Conservation (phyloP, 30 jellyfish, hydroid and myxozoan genomes). For the Cassiopea andromeda region DNA sequence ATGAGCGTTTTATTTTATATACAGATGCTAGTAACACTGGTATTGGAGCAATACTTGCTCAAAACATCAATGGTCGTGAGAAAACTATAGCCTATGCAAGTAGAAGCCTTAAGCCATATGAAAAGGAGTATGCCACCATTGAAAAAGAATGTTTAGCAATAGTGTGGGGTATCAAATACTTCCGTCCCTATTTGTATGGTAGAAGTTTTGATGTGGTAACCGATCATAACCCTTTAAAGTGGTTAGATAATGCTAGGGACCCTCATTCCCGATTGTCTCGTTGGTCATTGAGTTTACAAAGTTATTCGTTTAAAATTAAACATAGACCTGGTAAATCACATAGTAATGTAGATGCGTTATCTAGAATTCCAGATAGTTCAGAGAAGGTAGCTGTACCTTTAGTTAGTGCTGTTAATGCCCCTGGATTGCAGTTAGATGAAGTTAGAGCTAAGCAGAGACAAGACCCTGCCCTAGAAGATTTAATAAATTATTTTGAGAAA, state of each 20-base stretch:
- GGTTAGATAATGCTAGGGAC: slow-evolving; percentile 64
- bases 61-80: slow-evolving; percentile 47
- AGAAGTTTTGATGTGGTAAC: slow-evolving; percentile 41
- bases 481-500: slow-evolving; percentile 31
- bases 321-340: slow-evolving; percentile 65
- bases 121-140: slow-evolving; percentile 40
- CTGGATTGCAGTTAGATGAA: slow-evolving; percentile 58
- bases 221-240: slow-evolving; percentile 59
- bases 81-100: slow-evolving; percentile 60
- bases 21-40: slow-evolving; percentile 69
- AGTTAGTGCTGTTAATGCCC: slow-evolving; percentile 19
- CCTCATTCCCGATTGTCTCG: slow-evolving; percentile 60
- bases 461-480: slow-evolving; percentile 51
- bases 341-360: slow-evolving; percentile 52
- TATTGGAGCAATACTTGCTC: slow-evolving; percentile 71
- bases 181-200: slow-evolving; percentile 67
- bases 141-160: slow-evolving; percentile 41
- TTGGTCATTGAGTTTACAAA: slow-evolving; percentile 45
- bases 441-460: slow-evolving; percentile 22
- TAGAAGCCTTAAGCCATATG: slow-evolving; percentile 32
- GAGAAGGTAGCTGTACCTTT: neutral
- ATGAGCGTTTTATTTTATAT: slow-evolving; percentile 30
- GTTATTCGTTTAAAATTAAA: slow-evolving; percentile 17
- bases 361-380: slow-evolving; percentile 42
- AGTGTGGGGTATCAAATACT: slow-evolving; percentile 63